Conservation (phyloP, 2,888 invertebrate species). For the Athalia circularis region DNA sequence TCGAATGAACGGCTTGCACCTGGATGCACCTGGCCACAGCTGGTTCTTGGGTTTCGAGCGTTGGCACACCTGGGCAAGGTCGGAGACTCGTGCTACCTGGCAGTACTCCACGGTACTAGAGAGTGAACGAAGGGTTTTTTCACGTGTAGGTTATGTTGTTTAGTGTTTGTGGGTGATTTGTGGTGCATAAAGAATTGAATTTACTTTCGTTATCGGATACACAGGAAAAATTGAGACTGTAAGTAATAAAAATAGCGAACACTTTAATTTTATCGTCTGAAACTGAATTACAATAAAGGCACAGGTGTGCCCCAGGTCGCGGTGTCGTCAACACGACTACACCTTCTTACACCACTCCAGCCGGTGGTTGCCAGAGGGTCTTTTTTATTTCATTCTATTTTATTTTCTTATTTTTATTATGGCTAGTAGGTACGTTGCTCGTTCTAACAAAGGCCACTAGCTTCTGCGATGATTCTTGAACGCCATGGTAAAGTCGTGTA, state of each 20-base stretch:
- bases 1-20: too few species aligned
- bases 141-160: constrained; percentile 44
- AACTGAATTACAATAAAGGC: background rate
- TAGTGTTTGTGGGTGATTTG: constrained; percentile 41
- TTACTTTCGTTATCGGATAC: constrained; percentile 33
- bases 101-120: constrained; percentile 42
- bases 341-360: constrained; percentile 25
- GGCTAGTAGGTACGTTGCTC: constrained; percentile 18
- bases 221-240: constrained; percentile 23
- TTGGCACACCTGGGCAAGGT: constrained; percentile 44
- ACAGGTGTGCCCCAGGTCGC: constrained; percentile 30
- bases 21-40: constrained; percentile 6
- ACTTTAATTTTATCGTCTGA: too few species aligned
- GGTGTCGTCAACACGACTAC: constrained; percentile 40
- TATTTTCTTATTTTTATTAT: constrained; percentile 27
- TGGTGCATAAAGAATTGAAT: constrained; percentile 33
- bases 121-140: constrained; percentile 27
- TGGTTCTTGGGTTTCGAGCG: constrained; percentile 26
- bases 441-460: constrained; percentile 32
- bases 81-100: constrained; percentile 44
- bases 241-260: background rate
- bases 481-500: background rate
- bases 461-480: background rate
- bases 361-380: constrained; percentile 29
- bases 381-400: background rate